Conservation (phyloP, 2,888 invertebrate genomes). For the Drosophila parthenogenetica region DNA sequence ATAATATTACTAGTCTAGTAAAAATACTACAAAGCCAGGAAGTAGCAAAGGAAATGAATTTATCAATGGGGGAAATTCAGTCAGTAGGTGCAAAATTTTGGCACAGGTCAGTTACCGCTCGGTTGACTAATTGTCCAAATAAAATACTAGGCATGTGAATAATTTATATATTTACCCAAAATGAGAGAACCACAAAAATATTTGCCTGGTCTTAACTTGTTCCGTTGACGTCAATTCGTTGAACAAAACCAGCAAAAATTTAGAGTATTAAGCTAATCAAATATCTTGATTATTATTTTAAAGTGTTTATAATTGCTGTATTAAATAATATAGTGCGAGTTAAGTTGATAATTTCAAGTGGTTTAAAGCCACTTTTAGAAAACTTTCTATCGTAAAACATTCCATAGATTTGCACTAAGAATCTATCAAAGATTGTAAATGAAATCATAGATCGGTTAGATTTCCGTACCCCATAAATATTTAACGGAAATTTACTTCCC, state of each 20-base stretch:
- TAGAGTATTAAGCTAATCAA: background rate
- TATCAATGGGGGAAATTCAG: conserved; percentile 45
- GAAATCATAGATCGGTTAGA: too few relatives aligned
- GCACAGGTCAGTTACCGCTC: conserved; percentile 44
- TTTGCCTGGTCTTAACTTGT: conserved; percentile 26
- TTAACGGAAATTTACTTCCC: background rate
- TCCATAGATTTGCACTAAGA: too few relatives aligned
- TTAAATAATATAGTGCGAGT: background rate
- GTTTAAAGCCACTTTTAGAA: too few relatives aligned
- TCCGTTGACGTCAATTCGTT: conserved; percentile 51
- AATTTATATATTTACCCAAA: conserved; percentile 1
- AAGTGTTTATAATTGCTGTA: conserved; percentile 9
- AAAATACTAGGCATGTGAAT: conserved; percentile 11
- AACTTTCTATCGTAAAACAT: too few relatives aligned
- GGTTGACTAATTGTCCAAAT: conserved; percentile 23
- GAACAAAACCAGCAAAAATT: background rate
- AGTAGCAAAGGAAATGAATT: conserved; percentile 41
- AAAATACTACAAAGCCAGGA: conserved; percentile 33
- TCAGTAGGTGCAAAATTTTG: conserved; percentile 10
- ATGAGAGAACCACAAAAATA: conserved; percentile 10
- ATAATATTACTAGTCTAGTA: conserved; percentile 19
- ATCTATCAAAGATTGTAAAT: too few relatives aligned
- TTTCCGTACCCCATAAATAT: too few relatives aligned
- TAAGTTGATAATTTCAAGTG: conserved; percentile 12
- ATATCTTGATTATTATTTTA: conserved; percentile 10